phyloP scores from a whole-genome alignment of 2,888 invertebrate species.

The Catocala nupta region DNA sequence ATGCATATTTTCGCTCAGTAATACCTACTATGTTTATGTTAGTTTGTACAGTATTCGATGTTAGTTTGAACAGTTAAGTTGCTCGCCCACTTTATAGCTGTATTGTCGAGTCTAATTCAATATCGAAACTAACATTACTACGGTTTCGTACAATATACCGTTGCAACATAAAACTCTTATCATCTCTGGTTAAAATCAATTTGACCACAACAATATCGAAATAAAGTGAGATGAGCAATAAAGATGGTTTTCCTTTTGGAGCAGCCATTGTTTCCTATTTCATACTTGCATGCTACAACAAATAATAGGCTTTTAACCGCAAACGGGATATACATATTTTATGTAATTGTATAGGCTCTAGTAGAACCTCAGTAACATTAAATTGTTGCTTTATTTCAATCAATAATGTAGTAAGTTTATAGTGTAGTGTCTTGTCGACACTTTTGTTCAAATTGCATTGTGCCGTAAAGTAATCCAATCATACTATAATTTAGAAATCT shows the following conservation, averaged over 20 bases:
- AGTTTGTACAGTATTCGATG: slow-evolving; percentile 50
- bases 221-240: slow-evolving; percentile 74
- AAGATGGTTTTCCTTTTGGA: slow-evolving; percentile 75
- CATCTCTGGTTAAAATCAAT: slow-evolving; percentile 76
- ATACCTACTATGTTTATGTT: slow-evolving; percentile 51
- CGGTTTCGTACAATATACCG: slow-evolving; percentile 71
- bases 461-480: background rate
- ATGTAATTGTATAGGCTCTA: slow-evolving; percentile 16
- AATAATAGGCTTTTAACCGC: slow-evolving; percentile 58
- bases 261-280: slow-evolving; percentile 75
- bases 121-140: slow-evolving; percentile 76
- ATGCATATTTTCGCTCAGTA: slow-evolving; percentile 63
- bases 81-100: slow-evolving; percentile 62
- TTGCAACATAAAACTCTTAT: slow-evolving; percentile 79
- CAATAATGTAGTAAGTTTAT: slow-evolving; percentile 8
- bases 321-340: slow-evolving; percentile 48
- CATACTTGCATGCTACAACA: slow-evolving; percentile 56
- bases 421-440: background rate
- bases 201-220: slow-evolving; percentile 74
- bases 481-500: too few species aligned
- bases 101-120: slow-evolving; percentile 68
- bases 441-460: background rate
- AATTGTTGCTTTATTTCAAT: slow-evolving; percentile 8
- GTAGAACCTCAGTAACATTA: slow-evolving; percentile 1
- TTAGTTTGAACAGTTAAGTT: slow-evolving; percentile 58